Evolutionary conservation across 2,888 invertebrate species (phyloP).

Genomic region (Caenorhabditis sp.): DNA sequence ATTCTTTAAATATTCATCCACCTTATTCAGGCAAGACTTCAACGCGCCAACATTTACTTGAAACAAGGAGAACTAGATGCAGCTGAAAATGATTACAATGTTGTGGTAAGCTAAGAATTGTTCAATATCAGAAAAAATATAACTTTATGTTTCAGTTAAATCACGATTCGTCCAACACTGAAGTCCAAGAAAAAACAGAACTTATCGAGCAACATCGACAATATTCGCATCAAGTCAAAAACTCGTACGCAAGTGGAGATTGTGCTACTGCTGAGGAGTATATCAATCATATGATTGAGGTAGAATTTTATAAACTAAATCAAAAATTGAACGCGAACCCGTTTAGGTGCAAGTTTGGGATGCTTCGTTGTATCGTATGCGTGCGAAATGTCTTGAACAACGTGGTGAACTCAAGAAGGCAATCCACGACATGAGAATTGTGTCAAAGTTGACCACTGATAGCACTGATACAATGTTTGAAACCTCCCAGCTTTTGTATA

Average conservation of each 20-base stretch:
- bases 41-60: conserved; percentile 86
- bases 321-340: conserved; percentile 6
- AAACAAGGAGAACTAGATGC: conserved; percentile 78
- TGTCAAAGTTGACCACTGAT: conserved; percentile 89
- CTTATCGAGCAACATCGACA: conserved; percentile 77
- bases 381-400: conserved; percentile 85
- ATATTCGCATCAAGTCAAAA: conserved; percentile 37
- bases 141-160: conserved; percentile 75
- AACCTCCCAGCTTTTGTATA: conserved; percentile 85
- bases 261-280: conserved; percentile 78
- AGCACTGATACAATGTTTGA: conserved; percentile 86
- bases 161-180: conserved; percentile 81
- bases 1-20: background rate
- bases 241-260: conserved; percentile 71
- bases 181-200: conserved; percentile 80
- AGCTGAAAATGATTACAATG: conserved; percentile 61
- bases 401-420: conserved; percentile 81
- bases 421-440: conserved; percentile 69
- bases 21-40: conserved; percentile 77
- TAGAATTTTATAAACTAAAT: conserved; percentile 6
- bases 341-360: conserved; percentile 80
- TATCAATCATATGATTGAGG: conserved; percentile 72
- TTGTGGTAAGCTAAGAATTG: conserved; percentile 51
- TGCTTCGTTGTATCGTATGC: conserved; percentile 81
- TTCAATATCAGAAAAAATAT: background rate